Evolutionary conservation across 2,888 invertebrate species (phyloP), one percentile per base, ranked within the genome.

Genomic region (Watsonalla binaria): DNA sequence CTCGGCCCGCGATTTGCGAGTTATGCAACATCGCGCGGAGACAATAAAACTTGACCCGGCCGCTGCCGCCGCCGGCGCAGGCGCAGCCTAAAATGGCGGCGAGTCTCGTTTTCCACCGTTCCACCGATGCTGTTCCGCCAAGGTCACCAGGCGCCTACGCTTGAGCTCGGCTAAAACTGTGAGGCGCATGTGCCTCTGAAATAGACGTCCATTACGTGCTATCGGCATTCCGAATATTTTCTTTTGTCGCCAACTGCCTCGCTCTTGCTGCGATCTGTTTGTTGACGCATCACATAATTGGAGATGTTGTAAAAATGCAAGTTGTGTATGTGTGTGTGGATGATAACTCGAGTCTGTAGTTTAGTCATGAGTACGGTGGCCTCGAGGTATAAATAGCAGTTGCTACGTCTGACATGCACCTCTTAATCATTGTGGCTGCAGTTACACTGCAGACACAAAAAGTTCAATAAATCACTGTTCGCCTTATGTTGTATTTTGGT

Each of bases 111-210:
- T 84, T 84, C 85, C 84, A 78, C 82, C 76, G 80, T 78, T 83
- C 83, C 82, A 77, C 78, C 76, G 80, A 70, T 76, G 80, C 80
- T 80, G 77, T 75, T 70, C 66, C 68, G 76, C 78, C 87, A 87
- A 90, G 90, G 90, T 84, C 87, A 79, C 78, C 72, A 70, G 77
- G 86, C 89, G 87, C 90, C 89, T 89, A 90, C 90, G 90, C 90
- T 81, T 67, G 72, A 71, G 82, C 80, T 71, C 78, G 81, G 80
- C 82, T 84, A 84, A 82, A 85, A 83, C 84, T 75, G 82, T 82
- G 80, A 77, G 82, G 78, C 78, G 77, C 78, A 75, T 80, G 76
- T 80, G 75, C 78, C 75, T 82, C 86, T 84, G 80, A 83, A 84
- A 86, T 86, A 86, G 84, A 85, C 82, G 78, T 74, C 72, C 78